Conservation (phyloP, 2,888 invertebrate species). For the Cephus sareptanus region DNA sequence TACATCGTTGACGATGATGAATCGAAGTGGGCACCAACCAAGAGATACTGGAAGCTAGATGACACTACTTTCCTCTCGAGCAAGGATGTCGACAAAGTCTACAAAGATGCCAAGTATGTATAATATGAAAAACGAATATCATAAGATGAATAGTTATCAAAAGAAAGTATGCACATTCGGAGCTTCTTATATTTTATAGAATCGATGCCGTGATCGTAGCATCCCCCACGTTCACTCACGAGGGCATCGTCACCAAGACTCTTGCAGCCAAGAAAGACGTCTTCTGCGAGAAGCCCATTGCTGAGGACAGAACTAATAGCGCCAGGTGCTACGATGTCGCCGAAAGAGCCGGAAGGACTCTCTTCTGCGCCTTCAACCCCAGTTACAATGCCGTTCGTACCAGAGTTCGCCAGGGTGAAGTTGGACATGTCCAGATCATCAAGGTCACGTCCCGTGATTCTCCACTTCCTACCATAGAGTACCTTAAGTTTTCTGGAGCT, state of each 20-base stretch:
- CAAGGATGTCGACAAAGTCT: slow-evolving; percentile 67
- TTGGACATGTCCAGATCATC: slow-evolving; percentile 74
- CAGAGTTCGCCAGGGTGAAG: slow-evolving; percentile 69
- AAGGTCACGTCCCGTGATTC: slow-evolving; percentile 75
- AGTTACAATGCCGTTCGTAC: slow-evolving; percentile 68
- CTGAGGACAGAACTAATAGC: slow-evolving; percentile 69
- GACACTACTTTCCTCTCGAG: slow-evolving; percentile 67
- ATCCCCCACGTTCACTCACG: slow-evolving; percentile 73
- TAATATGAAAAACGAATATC: neutral
- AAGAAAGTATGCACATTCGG: neutral
- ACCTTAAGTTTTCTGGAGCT: slow-evolving; percentile 73
- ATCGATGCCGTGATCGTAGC: slow-evolving; percentile 70
- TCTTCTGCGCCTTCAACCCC: slow-evolving; percentile 76
- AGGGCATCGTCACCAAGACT: slow-evolving; percentile 69
- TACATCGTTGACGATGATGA: slow-evolving; percentile 71
- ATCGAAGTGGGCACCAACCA: slow-evolving; percentile 65
- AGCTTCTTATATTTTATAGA: slow-evolving; percentile 47
- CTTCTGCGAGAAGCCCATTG: slow-evolving; percentile 78
- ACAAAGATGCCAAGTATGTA: slow-evolving; percentile 69
- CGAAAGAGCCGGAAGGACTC: slow-evolving; percentile 67
- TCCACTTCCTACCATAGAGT: slow-evolving; percentile 73
- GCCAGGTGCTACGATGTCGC: slow-evolving; percentile 72
- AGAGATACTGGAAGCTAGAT: slow-evolving; percentile 68
- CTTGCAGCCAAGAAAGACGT: slow-evolving; percentile 72
- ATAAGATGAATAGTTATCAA: neutral